Conservation (phyloP, 2,113 vertebrate species). For the Spea bombifrons region DNA sequence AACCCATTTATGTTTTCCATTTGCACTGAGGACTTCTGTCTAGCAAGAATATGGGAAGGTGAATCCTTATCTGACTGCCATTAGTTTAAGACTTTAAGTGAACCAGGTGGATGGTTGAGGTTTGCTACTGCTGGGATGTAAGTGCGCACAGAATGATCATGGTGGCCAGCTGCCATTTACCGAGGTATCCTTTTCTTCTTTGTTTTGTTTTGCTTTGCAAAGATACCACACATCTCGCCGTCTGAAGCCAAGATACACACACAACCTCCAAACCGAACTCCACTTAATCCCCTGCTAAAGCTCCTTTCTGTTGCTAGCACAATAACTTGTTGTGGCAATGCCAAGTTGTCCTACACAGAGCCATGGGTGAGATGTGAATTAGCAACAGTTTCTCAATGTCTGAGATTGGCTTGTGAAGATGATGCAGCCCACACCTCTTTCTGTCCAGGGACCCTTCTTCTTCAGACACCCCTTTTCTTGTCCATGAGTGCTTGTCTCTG, state of each 20-base stretch:
- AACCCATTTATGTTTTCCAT: background rate
- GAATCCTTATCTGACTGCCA: background rate
- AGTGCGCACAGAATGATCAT: background rate
- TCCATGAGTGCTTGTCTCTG: background rate
- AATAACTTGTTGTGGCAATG: conserved; percentile 8
- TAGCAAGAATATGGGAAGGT: background rate
- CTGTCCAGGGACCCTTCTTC: background rate
- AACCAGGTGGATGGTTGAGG: background rate
- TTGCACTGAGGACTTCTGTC: background rate
- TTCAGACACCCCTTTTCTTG: background rate
- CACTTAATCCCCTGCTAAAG: conserved; percentile 6
- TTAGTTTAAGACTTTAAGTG: background rate
- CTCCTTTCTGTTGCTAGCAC: conserved; percentile 5
- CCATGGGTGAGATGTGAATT: background rate
- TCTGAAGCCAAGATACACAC: conserved; percentile 12
- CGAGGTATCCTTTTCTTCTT: background rate
- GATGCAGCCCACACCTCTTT: background rate
- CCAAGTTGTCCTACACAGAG: conserved; percentile 1
- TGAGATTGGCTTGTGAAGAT: background rate
- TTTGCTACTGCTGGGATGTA: background rate
- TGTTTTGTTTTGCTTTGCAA: conserved; percentile 4
- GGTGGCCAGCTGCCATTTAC: conserved; percentile 2
- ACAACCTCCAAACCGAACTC: conserved; percentile 3
- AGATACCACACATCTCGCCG: conserved; percentile 6
- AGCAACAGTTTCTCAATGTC: conserved; percentile 12